Conservation (phyloP, 1,140 invertebrate species). For the Trypoxylus dichotomus region DNA sequence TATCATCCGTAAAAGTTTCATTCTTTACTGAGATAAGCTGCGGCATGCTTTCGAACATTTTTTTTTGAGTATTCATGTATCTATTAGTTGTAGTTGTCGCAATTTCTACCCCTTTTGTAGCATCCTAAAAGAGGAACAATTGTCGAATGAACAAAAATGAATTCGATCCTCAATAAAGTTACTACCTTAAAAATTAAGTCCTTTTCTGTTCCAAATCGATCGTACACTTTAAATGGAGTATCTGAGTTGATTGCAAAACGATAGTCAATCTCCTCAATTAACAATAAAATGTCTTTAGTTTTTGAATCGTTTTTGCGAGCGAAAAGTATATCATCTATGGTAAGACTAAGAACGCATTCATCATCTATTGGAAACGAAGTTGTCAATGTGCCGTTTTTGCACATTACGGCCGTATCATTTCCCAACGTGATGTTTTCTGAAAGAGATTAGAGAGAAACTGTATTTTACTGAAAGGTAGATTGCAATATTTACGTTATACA, state of each 20-base stretch:
- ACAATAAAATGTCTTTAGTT: neutral
- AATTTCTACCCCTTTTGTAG: neutral
- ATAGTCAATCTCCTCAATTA: neutral
- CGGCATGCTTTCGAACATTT: neutral
- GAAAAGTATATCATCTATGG: neutral
- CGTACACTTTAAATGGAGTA: neutral
- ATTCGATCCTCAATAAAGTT: neutral
- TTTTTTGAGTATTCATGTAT: neutral
- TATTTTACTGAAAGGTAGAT: too few relatives aligned
- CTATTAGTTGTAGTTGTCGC: neutral
- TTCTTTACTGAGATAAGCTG: neutral
- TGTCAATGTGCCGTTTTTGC: neutral
- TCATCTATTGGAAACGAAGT: neutral
- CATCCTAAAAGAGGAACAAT: neutral
- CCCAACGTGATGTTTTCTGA: neutral
- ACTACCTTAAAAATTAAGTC: slow-evolving; percentile 1
- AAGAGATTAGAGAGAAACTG: neutral
- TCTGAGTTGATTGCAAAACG: neutral
- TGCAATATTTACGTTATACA: too few relatives aligned
- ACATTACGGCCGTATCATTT: neutral
- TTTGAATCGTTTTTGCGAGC: neutral
- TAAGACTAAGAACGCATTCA: neutral
- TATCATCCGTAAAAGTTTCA: too few relatives aligned
- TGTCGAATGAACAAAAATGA: neutral
- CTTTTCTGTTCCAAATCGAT: neutral